These are phyloP conservation scores for Lasioglossum pauxillum DNA, from an alignment of 2,888 invertebrate species.

Conservation along the genomic window DNA sequence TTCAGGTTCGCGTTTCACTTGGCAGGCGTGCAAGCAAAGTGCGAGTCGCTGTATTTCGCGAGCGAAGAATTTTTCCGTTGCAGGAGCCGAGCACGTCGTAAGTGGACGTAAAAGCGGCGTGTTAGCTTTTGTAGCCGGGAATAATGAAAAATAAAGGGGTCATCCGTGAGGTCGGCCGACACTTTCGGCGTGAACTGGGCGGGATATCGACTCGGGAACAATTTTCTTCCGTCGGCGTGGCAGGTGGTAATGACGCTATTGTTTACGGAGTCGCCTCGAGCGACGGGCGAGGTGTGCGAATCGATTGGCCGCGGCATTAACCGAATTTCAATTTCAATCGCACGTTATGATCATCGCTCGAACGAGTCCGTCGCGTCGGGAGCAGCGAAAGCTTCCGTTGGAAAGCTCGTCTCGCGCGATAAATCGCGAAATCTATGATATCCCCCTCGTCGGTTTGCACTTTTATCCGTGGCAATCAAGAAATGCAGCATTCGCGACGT, in stretches of 20 bases:
- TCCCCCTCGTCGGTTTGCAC: neutral
- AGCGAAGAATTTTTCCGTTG: neutral
- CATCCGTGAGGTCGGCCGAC: neutral
- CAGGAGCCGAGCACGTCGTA: neutral
- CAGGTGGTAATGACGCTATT: constrained; percentile 7
- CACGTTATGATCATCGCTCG: neutral
- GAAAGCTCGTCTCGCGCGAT: neutral
- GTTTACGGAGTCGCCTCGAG: neutral
- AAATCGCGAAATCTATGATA: neutral
- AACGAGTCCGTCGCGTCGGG: neutral
- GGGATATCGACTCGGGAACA: constrained; percentile 8
- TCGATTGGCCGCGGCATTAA: constrained; percentile 1
- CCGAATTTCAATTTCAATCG: constrained; percentile 38
- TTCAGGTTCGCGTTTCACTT: neutral
- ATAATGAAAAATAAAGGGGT: neutral
- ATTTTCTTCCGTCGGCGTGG: constrained; percentile 39
- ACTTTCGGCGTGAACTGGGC: neutral
- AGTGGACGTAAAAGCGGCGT: neutral
- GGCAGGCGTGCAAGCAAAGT: neutral
- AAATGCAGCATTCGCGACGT: neutral
- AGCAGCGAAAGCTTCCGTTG: neutral
- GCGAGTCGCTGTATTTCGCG: neutral
- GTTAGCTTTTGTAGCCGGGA: neutral
- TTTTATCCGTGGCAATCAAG: neutral
- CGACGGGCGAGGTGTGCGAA: neutral